Evolutionary conservation across 2,888 invertebrate genomes (phyloP), one percentile per base, ranked within the genome.

Genomic region (Encarsia formosa): DNA sequence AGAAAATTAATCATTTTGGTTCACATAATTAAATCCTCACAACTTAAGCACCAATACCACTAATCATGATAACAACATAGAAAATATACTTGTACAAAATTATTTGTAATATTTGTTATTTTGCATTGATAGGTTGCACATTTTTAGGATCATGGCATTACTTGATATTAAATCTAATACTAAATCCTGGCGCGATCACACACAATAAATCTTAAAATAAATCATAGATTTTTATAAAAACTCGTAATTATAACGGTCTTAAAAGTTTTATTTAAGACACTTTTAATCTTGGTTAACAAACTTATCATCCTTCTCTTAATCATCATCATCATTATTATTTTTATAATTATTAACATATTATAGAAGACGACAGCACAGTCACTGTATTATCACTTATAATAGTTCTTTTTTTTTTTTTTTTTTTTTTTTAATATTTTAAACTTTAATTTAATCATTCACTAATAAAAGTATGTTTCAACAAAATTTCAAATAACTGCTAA

Each of bases 41-140:
- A 46, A 49, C 42, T 54, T 49, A 49, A 49, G 54, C 54, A 54
- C 54, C 54, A 49, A 54, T 54, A 54, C 54, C 54, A 53, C 37
- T 47, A 47, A 49, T 54, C 42, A 38, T 46, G 45, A 46, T 49
- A 54, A 51, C 47, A 51, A 51, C 44, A 44, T 54, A 51, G 38
- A 54, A 51, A 51, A 51, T 54, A 54, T 54, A 47, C 22, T 51
- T 29, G 52, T 63, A 63, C 59, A 67, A 66, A 69, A 68, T 63
- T 64, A 64, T 57, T 60, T 61, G 63, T 66, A 65, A 63, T 54
- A 63, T 62, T 68, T 65, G 63, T 65, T 62, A 67, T 62, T 65
- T 73, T 73, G 72, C 72, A 73, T 73, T 73, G 73, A 73, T 73
- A 71, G 66, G 71, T 72, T 73, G 71, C 69, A 62, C 65, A 65